phyloP scores from a whole-genome alignment of 2,888 invertebrate genomes.

The Zygaena filipendulae region DNA sequence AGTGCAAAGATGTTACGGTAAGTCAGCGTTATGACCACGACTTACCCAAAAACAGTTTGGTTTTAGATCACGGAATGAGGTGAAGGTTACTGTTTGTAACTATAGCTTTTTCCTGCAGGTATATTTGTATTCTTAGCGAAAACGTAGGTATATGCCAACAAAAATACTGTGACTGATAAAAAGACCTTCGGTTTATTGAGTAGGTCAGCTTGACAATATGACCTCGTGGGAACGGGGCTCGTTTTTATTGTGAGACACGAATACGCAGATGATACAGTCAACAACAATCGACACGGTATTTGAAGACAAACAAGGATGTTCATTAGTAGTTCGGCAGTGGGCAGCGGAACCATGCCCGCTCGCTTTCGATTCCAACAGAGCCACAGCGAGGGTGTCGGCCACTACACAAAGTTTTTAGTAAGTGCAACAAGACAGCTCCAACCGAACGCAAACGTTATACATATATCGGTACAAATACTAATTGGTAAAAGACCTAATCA shows the following conservation, averaged over 20 bases:
- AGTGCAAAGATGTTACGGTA: constrained; percentile 12
- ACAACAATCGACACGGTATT: no score
- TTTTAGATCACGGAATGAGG: constrained; percentile 38
- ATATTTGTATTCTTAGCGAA: constrained; percentile 25
- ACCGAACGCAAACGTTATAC: constrained; percentile 39
- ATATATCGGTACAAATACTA: constrained; percentile 65
- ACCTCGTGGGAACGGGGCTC: constrained; percentile 1
- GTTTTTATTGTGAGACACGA: constrained; percentile 16
- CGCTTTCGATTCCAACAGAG: not conserved
- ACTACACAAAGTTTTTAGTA: constrained; percentile 38
- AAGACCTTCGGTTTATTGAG: no score
- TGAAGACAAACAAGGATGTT: constrained; percentile 42
- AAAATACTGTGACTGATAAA: no score
- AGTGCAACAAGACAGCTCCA: constrained; percentile 41
- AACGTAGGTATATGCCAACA: not conserved
- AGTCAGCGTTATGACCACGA: constrained; percentile 16
- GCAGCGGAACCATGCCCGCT: no score
- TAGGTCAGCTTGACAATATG: no score
- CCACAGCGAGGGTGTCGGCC: no score
- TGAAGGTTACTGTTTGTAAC: constrained; percentile 28
- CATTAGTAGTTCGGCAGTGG: no score
- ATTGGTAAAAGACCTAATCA: constrained; percentile 66
- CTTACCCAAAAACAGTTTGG: constrained; percentile 3
- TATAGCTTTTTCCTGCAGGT: constrained; percentile 3
- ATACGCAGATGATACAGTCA: no score